A percentile compares a stretch with the other conserved stretches of the same genome.
Conservation (phyloP, 2,888 invertebrate species). For the Drosophila multiciliata region DNA sequence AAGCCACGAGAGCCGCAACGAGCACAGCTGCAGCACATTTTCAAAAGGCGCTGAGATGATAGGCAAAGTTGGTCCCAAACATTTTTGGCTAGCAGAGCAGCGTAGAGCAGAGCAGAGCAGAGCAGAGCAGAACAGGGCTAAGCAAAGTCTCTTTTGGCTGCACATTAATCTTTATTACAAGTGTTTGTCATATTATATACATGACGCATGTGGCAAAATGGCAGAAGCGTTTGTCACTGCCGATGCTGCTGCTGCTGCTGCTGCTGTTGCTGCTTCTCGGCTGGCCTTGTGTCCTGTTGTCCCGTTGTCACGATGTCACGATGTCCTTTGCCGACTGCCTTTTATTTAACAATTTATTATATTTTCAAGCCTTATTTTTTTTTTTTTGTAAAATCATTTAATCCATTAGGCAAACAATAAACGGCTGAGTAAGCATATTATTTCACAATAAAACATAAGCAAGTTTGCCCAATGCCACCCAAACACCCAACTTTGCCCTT, state of each 20-base stretch:
- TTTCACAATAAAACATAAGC: slow-evolving; percentile 73
- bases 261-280: slow-evolving; percentile 26
- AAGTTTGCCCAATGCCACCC: slow-evolving; percentile 25
- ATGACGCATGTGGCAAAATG: slow-evolving; percentile 54
- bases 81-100: slow-evolving; percentile 46
- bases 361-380: slow-evolving; percentile 50
- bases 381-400: slow-evolving; percentile 76
- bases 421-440: slow-evolving; percentile 80
- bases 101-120: slow-evolving; percentile 35
- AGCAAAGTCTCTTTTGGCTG: slow-evolving; percentile 18
- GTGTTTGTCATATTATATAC: slow-evolving; percentile 65
- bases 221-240: slow-evolving; percentile 73
- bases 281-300: slow-evolving; percentile 9
- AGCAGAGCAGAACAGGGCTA: slow-evolving; percentile 33
- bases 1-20: slow-evolving; percentile 29
- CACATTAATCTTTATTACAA: slow-evolving; percentile 80
- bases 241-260: slow-evolving; percentile 23
- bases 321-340: slow-evolving; percentile 41
- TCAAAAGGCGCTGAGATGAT: slow-evolving; percentile 45
- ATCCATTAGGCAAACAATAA: slow-evolving; percentile 81
- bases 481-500: neutral
- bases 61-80: slow-evolving; percentile 61
- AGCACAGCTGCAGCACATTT: slow-evolving; percentile 61
- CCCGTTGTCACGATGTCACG: slow-evolving; percentile 9
- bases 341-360: slow-evolving; percentile 78